A percentile compares a stretch with the other conserved stretches of the same genome.
Conservation (phyloP, 2,888 invertebrate genomes). For the Cataglyphis rosenhaueri region DNA sequence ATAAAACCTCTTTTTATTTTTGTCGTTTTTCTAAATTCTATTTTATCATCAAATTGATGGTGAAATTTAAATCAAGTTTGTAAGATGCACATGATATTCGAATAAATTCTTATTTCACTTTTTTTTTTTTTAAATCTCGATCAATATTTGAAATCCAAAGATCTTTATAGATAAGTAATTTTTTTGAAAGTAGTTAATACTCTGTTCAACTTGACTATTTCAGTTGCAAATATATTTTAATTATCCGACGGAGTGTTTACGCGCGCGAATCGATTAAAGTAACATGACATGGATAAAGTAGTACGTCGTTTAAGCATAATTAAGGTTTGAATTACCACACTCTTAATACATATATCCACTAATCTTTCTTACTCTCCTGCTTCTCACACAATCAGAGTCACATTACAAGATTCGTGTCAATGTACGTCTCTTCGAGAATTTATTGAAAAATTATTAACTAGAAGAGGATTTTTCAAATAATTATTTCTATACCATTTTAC, state of each 20-base stretch:
- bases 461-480: neutral
- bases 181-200: neutral
- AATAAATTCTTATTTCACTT: neutral
- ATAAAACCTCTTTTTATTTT: neutral
- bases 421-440: neutral
- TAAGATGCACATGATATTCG: neutral
- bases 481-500: neutral
- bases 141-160: neutral
- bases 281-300: neutral
- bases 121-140: neutral
- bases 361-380: neutral
- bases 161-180: neutral
- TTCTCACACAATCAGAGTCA: neutral
- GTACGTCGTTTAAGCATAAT: slow-evolving; percentile 12
- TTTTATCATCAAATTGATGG: neutral
- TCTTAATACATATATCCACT: neutral
- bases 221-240: neutral
- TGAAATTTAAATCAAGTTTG: neutral
- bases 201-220: slow-evolving; percentile 2
- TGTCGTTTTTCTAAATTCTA: neutral
- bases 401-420: slow-evolving; percentile 4
- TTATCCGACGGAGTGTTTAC: neutral
- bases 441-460: neutral
- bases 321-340: slow-evolving; percentile 7
- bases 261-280: neutral